These are phyloP conservation scores for Mixornis gularis DNA, from an alignment of 2,113 vertebrate species.

Conservation along the genomic window DNA sequence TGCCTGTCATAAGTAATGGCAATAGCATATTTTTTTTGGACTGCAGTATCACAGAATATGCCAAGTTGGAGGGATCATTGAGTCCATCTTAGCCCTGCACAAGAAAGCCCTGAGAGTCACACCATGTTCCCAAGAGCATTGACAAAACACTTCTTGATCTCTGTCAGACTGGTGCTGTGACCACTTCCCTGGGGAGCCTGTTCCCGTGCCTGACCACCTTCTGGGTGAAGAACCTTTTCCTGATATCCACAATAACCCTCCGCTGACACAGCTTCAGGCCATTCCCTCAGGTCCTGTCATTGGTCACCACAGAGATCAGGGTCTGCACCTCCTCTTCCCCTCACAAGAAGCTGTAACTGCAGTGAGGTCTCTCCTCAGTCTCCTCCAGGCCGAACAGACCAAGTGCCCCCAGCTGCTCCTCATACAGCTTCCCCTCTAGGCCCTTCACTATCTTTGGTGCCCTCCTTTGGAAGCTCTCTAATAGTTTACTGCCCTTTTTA, in stretches of 20 bases:
- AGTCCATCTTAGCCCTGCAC: neutral
- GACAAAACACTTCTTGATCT: neutral
- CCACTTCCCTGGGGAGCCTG: neutral
- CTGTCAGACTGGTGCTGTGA: neutral
- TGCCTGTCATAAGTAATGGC: neutral
- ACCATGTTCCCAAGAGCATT: neutral
- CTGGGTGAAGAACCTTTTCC: neutral
- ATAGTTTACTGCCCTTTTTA: neutral
- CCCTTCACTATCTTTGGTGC: neutral
- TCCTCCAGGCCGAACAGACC: neutral
- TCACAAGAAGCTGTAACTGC: neutral
- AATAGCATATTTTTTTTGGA: neutral
- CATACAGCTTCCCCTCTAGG: neutral
- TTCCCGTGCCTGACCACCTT: rapidly evolving
- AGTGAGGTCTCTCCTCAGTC: neutral
- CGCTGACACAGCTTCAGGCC: rapidly evolving
- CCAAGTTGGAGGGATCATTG: neutral
- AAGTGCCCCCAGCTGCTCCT: neutral
- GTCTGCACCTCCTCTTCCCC: neutral
- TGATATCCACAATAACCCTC: neutral
- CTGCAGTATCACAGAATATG: neutral
- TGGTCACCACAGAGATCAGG: neutral
- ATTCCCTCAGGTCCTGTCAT: neutral
- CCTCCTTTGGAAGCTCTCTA: rapidly evolving
- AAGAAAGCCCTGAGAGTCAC: neutral